A percentile compares a stretch with the other conserved stretches of the same genome.
These are phyloP conservation scores for Eutolmus rufibarbis DNA, from an alignment of 2,888 invertebrate genomes.

Conservation along the genomic window DNA sequence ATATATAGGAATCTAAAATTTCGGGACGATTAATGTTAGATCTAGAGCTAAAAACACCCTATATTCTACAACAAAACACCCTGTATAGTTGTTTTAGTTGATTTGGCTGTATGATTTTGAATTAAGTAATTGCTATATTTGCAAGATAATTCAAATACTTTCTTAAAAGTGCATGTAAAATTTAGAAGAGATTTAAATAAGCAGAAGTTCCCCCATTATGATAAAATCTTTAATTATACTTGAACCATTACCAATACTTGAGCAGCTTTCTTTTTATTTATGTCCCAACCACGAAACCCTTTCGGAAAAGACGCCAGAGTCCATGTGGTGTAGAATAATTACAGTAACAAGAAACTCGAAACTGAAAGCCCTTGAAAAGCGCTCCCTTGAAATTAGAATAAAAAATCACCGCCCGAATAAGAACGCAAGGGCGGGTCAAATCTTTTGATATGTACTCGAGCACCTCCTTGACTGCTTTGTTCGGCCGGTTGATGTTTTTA, in stretches of 20 bases:
- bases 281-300: not conserved
- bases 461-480: not conserved
- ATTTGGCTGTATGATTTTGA: too few species aligned
- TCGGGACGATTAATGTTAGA: too few species aligned
- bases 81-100: too few species aligned
- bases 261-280: not conserved
- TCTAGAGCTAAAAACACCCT: too few species aligned
- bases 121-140: too few species aligned
- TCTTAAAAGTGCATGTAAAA: not conserved
- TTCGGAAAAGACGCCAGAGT: not conserved
- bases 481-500: not conserved
- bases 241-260: not conserved
- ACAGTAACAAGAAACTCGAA: not conserved
- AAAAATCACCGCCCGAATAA: not conserved
- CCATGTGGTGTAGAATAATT: not conserved
- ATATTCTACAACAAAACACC: too few species aligned
- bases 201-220: too few species aligned
- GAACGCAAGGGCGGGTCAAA: not conserved
- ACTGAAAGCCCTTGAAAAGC: not conserved
- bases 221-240: not conserved
- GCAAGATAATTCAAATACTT: too few species aligned
- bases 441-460: not conserved
- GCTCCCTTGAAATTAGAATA: not conserved
- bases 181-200: too few species aligned
- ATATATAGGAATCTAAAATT: too few species aligned